These are phyloP conservation scores for Fulica atra DNA, from an alignment of 2,113 vertebrate genomes.

Conservation along the genomic window DNA sequence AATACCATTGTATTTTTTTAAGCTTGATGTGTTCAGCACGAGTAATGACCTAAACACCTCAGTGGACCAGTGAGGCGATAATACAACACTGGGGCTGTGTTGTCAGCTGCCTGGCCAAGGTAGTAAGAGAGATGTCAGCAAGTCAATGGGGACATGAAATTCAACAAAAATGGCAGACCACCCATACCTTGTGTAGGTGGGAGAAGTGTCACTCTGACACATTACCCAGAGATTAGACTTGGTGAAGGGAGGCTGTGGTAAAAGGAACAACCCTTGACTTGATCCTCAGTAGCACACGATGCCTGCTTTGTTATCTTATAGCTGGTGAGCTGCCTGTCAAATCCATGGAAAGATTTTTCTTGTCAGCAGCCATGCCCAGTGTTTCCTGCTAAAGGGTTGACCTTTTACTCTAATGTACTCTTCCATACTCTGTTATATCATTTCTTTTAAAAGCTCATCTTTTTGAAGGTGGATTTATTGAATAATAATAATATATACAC, in stretches of 20 bases:
- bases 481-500: neutral
- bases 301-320: neutral
- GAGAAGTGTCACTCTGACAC: neutral
- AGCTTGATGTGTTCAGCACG: neutral
- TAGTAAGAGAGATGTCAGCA: rapidly evolving
- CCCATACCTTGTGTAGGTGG: neutral
- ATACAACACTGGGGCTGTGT: neutral
- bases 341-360: neutral
- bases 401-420: neutral
- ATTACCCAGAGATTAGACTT: neutral
- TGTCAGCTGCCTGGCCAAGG: neutral
- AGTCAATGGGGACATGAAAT: neutral
- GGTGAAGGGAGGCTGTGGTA: neutral
- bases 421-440: neutral
- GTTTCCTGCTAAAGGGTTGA: neutral
- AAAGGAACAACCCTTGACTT: neutral
- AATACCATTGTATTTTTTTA: neutral
- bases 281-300: neutral
- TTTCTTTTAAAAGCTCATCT: neutral
- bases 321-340: neutral
- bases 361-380: neutral
- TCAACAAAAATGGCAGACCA: neutral
- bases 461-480: neutral
- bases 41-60: neutral
- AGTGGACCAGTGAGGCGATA: neutral